Percentiles rank a stretch among this genome's conserved stretches.
Evolutionary conservation across 1,140 invertebrate species (phyloP).

Genomic region (Musca vetustissima): DNA sequence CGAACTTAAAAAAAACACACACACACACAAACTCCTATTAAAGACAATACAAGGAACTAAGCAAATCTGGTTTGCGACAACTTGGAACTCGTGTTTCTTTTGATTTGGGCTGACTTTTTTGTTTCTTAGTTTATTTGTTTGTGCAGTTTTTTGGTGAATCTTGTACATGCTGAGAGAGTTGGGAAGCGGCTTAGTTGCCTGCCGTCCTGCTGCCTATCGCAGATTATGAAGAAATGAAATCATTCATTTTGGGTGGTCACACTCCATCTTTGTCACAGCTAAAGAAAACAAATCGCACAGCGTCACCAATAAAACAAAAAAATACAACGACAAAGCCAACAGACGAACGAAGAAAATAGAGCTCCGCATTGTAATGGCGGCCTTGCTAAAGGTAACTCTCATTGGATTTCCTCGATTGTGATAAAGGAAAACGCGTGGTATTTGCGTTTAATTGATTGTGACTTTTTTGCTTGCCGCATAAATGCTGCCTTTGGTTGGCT

Average conservation of each 20-base stretch:
- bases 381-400: conserved; percentile 19
- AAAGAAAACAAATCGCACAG: conserved; percentile 11
- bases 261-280: conserved; percentile 21
- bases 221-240: conserved; percentile 11
- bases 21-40: too few relatives aligned
- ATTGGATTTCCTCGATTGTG: conserved; percentile 1
- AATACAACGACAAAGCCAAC: too few relatives aligned
- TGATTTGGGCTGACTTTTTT: too few relatives aligned
- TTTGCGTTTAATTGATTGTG: conserved; percentile 20
- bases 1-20: too few relatives aligned
- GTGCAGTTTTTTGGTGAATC: too few relatives aligned
- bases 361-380: neutral
- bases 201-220: neutral
- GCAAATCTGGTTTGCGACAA: neutral
- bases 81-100: neutral
- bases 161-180: neutral
- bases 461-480: conserved; percentile 2
- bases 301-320: neutral
- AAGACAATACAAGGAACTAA: neutral
- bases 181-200: neutral
- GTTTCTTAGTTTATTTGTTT: too few relatives aligned
- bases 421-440: conserved; percentile 19
- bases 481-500: too few relatives aligned
- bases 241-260: conserved; percentile 16
- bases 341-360: conserved; percentile 9